Percentiles rank a stretch among this genome's conserved stretches.
Conservation (phyloP, 2,888 invertebrate genomes). For the Gortyna flavago region DNA sequence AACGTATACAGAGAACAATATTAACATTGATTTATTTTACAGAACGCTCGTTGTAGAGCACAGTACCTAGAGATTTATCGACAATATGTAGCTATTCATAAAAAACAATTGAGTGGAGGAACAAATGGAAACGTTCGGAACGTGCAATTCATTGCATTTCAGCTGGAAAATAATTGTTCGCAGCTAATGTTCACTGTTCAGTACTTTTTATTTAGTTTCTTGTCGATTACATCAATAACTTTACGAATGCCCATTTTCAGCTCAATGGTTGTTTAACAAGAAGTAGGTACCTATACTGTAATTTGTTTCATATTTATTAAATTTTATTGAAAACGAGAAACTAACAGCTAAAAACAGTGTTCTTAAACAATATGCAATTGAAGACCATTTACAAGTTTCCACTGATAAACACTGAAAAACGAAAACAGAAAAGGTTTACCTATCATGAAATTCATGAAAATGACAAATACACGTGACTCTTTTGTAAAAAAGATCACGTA, state of each 20-base stretch:
- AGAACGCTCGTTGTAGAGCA: constrained; percentile 55
- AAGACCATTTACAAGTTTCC: not conserved
- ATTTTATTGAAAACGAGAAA: not conserved
- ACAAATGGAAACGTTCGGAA: constrained; percentile 62
- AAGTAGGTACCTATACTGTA: constrained; percentile 2
- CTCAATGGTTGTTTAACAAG: constrained; percentile 25
- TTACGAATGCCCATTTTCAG: constrained; percentile 35
- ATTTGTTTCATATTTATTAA: constrained; percentile 24
- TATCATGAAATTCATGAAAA: constrained; percentile 22
- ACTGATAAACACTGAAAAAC: not conserved
- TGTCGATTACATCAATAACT: constrained; percentile 53
- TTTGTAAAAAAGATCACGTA: constrained; percentile 15
- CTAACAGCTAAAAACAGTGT: not conserved
- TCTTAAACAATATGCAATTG: not conserved
- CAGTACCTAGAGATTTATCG: constrained; percentile 45
- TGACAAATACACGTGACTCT: constrained; percentile 5
- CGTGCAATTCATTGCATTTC: constrained; percentile 67
- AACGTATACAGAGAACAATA: constrained; percentile 50
- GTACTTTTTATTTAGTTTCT: constrained; percentile 62
- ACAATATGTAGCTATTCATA: constrained; percentile 62
- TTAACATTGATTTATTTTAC: constrained; percentile 63
- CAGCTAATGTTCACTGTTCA: constrained; percentile 66
- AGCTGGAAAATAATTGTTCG: constrained; percentile 70
- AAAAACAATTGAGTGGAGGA: constrained; percentile 59
- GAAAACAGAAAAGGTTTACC: not conserved